These are phyloP conservation scores for Doryteuthis pealeii DNA, from an alignment of 1,140 invertebrate genomes.

Conservation along the genomic window DNA sequence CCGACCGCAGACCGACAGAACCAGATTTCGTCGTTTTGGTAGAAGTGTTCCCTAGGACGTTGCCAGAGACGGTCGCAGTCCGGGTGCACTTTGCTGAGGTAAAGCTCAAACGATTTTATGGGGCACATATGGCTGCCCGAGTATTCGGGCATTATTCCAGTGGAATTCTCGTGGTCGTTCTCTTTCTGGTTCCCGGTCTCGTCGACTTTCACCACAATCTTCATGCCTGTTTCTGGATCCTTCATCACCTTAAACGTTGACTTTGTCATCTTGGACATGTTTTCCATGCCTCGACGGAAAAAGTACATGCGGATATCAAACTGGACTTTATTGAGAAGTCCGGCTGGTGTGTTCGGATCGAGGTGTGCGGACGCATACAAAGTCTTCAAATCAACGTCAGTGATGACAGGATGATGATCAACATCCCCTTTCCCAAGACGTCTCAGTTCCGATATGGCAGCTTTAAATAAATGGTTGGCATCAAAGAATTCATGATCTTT, in stretches of 20 bases:
- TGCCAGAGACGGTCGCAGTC: conserved; percentile 22
- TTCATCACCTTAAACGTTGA: conserved; percentile 10
- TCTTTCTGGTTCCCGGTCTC: conserved; percentile 11
- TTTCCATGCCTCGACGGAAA: conserved; percentile 21
- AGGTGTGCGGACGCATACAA: conserved; percentile 13
- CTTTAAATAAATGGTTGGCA: conserved; percentile 18
- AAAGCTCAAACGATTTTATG: conserved; percentile 13
- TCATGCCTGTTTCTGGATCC: conserved; percentile 13
- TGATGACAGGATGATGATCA: conserved; percentile 20
- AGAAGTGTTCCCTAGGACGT: conserved; percentile 15
- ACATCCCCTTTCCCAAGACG: conserved; percentile 14
- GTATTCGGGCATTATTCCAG: conserved; percentile 14
- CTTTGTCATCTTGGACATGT: conserved; percentile 21
- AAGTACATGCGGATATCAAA: conserved; percentile 20
- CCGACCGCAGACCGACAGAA: conserved; percentile 17
- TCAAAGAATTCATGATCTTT: conserved; percentile 18
- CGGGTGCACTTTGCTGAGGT: conserved; percentile 22
- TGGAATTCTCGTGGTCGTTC: conserved; percentile 16
- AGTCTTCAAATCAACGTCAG: conserved; percentile 6
- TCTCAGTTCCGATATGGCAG: conserved; percentile 18
- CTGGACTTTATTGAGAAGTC: conserved; percentile 18
- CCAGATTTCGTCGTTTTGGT: conserved; percentile 7
- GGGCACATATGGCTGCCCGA: conserved; percentile 15
- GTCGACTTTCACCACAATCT: conserved; percentile 17
- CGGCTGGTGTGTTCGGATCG: conserved; percentile 16